A percentile compares a stretch with the other conserved stretches of the same genome.
These are phyloP conservation scores for Cephalopholis sonnerati DNA, from an alignment of 2,113 vertebrate species.

Conservation along the genomic window DNA sequence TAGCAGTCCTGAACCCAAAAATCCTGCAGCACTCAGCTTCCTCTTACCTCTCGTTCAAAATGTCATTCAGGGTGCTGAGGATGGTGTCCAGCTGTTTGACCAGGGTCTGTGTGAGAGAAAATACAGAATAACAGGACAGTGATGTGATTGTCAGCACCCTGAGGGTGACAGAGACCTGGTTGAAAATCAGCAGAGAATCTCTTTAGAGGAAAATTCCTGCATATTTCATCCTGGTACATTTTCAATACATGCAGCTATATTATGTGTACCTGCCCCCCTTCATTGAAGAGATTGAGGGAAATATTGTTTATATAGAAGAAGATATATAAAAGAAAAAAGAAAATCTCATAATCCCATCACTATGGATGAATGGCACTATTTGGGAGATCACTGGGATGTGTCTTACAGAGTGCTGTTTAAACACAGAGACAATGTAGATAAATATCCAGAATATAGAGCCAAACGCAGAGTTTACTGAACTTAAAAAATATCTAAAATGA, in stretches of 20 bases:
- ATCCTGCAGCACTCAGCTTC: background rate
- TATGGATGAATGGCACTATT: no score
- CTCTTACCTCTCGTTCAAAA: slow-evolving; percentile 96
- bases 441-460: no score
- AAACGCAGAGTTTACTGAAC: no score
- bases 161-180: no score
- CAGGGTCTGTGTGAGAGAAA: slow-evolving; percentile 86
- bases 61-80: slow-evolving; percentile 95
- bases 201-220: no score
- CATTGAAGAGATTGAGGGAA: background rate
- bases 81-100: slow-evolving; percentile 99
- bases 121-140: background rate
- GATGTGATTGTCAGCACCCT: background rate
- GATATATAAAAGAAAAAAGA: no score
- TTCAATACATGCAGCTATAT: background rate
- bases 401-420: no score
- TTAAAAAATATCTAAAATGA: background rate
- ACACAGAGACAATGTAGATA: no score
- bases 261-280: no score
- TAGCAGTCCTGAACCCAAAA: background rate
- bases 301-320: no score
- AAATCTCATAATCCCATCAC: no score
- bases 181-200: background rate
- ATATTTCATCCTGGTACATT: background rate
- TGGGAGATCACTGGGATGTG: no score